Conservation (phyloP, 1,140 invertebrate species). For the Drosophila miranda region DNA sequence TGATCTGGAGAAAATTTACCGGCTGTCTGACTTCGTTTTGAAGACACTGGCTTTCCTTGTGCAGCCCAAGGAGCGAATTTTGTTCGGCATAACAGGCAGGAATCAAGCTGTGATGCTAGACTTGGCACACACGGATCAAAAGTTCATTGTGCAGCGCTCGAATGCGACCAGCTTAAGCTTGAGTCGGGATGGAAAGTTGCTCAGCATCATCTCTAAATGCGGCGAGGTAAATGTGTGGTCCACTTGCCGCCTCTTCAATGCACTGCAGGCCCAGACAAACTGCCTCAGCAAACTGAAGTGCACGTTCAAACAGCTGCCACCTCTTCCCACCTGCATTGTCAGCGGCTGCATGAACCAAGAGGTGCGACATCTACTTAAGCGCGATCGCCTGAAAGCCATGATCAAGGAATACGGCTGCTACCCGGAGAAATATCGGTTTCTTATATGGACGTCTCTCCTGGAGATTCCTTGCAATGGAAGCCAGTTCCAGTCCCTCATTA, state of each 20-base stretch:
- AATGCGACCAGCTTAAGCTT: slow-evolving; percentile 41
- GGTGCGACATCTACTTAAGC: slow-evolving; percentile 62
- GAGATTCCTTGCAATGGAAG: slow-evolving; percentile 88
- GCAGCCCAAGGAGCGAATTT: slow-evolving; percentile 73
- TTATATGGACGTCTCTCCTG: slow-evolving; percentile 91
- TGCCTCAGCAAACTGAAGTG: slow-evolving; percentile 45
- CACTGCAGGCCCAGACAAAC: slow-evolving; percentile 50
- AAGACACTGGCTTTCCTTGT: slow-evolving; percentile 63
- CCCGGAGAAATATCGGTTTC: slow-evolving; percentile 88
- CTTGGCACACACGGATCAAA: slow-evolving; percentile 55
- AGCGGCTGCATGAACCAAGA: slow-evolving; percentile 45
- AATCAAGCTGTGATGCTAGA: slow-evolving; percentile 64
- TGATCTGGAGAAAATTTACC: slow-evolving; percentile 59
- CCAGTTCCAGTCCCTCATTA: slow-evolving; percentile 87
- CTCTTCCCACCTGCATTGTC: slow-evolving; percentile 14
- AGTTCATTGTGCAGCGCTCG: slow-evolving; percentile 58
- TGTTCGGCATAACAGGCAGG: slow-evolving; percentile 58
- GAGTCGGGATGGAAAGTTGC: slow-evolving; percentile 63
- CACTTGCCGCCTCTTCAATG: slow-evolving; percentile 52
- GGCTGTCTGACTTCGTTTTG: slow-evolving; percentile 53
- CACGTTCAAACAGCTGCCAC: slow-evolving; percentile 36
- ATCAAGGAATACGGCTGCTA: slow-evolving; percentile 91
- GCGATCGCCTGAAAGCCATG: slow-evolving; percentile 83
- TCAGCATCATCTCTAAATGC: slow-evolving; percentile 46
- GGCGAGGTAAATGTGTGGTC: slow-evolving; percentile 74